phyloP scores from a whole-genome alignment of 1,140 invertebrate species.

The Temnothorax longispinosus region DNA sequence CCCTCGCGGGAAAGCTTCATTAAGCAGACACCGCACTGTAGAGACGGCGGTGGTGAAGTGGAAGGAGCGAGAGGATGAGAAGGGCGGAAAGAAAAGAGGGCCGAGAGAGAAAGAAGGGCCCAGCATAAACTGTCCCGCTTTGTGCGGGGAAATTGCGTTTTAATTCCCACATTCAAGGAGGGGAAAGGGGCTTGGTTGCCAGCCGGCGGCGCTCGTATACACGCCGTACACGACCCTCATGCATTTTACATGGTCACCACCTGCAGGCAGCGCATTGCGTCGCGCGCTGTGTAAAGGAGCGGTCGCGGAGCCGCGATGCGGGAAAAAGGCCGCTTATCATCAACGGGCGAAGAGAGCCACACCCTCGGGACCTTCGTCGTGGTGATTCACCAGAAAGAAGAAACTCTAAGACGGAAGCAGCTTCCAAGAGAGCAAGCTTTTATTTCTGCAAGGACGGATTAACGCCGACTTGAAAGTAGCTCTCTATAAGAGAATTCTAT shows the following conservation, averaged over 20 bases:
- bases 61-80: constrained; percentile 9
- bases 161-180: constrained; percentile 84
- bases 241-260: constrained; percentile 82
- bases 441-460: constrained; percentile 12
- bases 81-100: constrained; percentile 39
- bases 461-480: background rate
- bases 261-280: constrained; percentile 63
- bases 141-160: constrained; percentile 85
- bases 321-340: constrained; percentile 60
- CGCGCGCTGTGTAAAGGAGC: constrained; percentile 54
- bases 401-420: constrained; percentile 18
- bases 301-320: constrained; percentile 39
- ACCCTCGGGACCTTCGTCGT: constrained; percentile 22
- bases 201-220: constrained; percentile 75
- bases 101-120: constrained; percentile 61
- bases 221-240: constrained; percentile 79
- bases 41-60: constrained; percentile 65
- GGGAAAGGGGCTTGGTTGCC: constrained; percentile 62
- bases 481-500: background rate
- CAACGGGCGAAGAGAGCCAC: constrained; percentile 45
- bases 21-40: constrained; percentile 78
- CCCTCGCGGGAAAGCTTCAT: constrained; percentile 82
- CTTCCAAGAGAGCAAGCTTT: background rate
- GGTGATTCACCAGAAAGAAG: constrained; percentile 41
- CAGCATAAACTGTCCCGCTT: constrained; percentile 85